Base-by-base conservation (phyloP, 2,797 vertebrate species). In the Chaunax sp. region DNA sequence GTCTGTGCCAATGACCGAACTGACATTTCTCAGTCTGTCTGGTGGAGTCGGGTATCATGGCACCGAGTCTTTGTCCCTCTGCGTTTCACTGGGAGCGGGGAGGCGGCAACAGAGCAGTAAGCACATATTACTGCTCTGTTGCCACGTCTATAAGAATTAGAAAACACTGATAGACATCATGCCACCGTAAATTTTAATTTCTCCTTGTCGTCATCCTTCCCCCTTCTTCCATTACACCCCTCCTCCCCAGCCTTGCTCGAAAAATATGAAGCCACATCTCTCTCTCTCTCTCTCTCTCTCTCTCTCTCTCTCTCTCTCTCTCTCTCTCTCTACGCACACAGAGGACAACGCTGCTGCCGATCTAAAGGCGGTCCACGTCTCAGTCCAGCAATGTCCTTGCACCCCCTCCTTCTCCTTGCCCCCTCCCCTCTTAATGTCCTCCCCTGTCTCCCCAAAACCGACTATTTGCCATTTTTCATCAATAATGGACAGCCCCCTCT, bases 351-450 rank as follows among this genome's bases (percentile, higher is more conserved):
- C 69, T 4, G 70, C 69, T 57, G 63, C 64, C 83, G 80, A 93
- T 94, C 93, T 93, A 93, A 92, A 94, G 85, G 91, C 93, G 78
- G 81, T 47, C 91, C 92, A 93, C 92, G 93, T 93, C 81, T 90
- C 76, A 77, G 69, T 80, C 87, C 85, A 84, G 74, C 72, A 85
- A 69, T 87, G 88, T 91, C 89, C 87, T 90, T 88, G 88, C 64
- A 63, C 68, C 65, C 75, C 60, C 69, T 64, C 77, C 64, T 77
- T 80, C 73, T 77, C 67, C 66, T 58, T 76, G 60, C 77, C 64
- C 81, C 84, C 73, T 74, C 67, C 51, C 78, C 65, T 77, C 60
- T 50, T 15, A 22, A 49, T 72, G 81, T 84, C 82, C 69, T 89
- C 72, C 69, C 55, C 64, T 79, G 80, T 87, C 87, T 87, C 81